Evolutionary conservation across 2,113 vertebrate species (phyloP).

Genomic region (Talpa occidentalis): DNA sequence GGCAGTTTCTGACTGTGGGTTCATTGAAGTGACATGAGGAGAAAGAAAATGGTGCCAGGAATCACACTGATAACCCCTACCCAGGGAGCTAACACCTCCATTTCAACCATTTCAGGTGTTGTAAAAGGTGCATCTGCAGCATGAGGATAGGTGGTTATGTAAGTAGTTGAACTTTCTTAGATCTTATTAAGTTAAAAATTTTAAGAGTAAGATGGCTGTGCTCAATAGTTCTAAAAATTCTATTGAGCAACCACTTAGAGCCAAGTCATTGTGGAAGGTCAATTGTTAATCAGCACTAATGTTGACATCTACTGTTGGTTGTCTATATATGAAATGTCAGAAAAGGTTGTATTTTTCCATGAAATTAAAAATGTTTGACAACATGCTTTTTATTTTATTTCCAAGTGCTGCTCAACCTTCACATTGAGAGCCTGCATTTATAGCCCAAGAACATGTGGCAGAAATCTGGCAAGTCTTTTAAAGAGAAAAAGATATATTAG

Average conservation of each 20-base stretch:
- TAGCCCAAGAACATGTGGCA: neutral
- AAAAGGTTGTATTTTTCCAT: constrained; percentile 33
- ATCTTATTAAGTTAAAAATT: neutral
- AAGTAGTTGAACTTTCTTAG: neutral
- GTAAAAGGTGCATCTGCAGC: neutral
- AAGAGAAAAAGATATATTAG: constrained; percentile 31
- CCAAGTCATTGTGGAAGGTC: neutral
- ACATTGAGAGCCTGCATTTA: neutral
- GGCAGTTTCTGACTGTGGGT: neutral
- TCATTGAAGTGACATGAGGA: neutral
- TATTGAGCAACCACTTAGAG: neutral
- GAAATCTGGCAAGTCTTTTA: constrained; percentile 11
- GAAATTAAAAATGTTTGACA: constrained; percentile 64
- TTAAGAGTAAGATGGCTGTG: neutral
- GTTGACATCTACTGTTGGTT: neutral
- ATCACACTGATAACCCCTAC: neutral
- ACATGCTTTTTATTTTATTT: constrained; percentile 57
- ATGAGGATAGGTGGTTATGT: neutral
- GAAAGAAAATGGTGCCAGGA: neutral
- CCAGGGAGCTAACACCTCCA: neutral
- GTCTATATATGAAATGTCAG: constrained; percentile 42
- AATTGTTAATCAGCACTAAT: neutral
- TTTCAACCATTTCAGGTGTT: neutral
- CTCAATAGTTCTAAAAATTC: neutral
- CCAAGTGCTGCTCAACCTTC: constrained; percentile 48